Percentiles rank a stretch among this genome's conserved stretches.
Conservation (phyloP, 1,140 invertebrate species). For the Meloidogyne chitwoodi region DNA sequence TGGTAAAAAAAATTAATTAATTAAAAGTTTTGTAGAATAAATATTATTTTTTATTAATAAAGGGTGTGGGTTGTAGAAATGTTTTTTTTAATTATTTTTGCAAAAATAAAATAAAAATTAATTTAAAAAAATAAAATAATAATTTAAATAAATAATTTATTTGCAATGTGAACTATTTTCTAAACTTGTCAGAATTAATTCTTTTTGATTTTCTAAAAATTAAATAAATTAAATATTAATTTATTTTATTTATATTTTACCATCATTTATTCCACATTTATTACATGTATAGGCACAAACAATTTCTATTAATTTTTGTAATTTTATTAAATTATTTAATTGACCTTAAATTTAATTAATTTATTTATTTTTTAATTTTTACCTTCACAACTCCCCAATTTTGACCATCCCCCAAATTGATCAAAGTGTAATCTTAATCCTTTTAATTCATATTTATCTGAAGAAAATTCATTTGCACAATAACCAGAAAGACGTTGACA, state of each 20-base stretch:
- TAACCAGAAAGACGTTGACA: conserved; percentile 29
- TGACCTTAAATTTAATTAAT: conserved; percentile 10
- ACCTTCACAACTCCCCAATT: conserved; percentile 27
- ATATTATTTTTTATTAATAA: too few relatives aligned
- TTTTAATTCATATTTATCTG: conserved; percentile 17
- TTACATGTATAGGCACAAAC: conserved; percentile 28
- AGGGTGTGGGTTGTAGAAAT: too few relatives aligned
- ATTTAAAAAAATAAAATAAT: too few relatives aligned
- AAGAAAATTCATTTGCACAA: conserved; percentile 28
- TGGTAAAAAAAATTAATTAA: too few relatives aligned
- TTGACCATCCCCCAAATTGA: conserved; percentile 1
- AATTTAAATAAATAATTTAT: too few relatives aligned
- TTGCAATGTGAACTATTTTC: conserved; percentile 30
- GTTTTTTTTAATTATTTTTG: too few relatives aligned
- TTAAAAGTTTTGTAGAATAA: too few relatives aligned
- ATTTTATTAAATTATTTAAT: conserved; percentile 24
- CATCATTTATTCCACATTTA: conserved; percentile 9
- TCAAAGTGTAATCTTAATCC: conserved; percentile 26
- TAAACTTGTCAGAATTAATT: conserved; percentile 9
- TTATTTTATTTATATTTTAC: neutral
- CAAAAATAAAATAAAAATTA: too few relatives aligned
- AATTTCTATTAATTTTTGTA: conserved; percentile 33
- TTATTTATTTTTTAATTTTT: neutral
- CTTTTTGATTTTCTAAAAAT: conserved; percentile 16
- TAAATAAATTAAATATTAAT: neutral